A percentile compares a stretch with the other conserved stretches of the same genome.
Evolutionary conservation across 2,888 invertebrate genomes (phyloP).

Genomic region (Nomada lathburiana): DNA sequence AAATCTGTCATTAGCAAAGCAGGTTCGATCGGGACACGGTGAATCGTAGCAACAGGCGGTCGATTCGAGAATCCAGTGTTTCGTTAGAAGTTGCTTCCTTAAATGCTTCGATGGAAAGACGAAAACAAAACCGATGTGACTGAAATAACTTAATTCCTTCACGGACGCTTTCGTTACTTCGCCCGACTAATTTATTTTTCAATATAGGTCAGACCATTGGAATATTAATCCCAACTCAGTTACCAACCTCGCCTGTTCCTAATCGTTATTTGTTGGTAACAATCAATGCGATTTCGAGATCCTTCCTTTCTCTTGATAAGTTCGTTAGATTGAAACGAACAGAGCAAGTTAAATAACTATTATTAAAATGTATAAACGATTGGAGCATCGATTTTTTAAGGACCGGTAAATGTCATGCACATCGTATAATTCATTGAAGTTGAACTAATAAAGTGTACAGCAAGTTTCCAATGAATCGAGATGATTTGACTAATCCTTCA

Average conservation of each 20-base stretch:
- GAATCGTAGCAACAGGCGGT: slow-evolving; percentile 65
- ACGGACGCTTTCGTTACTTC: background rate
- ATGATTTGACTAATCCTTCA: background rate
- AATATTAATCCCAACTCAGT: background rate
- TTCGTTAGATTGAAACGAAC: background rate
- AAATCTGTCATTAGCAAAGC: slow-evolving; percentile 62
- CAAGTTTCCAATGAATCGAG: background rate
- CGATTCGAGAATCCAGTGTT: slow-evolving; percentile 51
- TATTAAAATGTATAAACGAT: background rate
- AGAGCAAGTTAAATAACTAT: background rate
- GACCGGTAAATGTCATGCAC: no score
- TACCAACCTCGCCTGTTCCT: background rate
- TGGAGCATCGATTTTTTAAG: background rate
- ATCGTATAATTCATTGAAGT: no score
- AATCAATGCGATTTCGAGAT: background rate
- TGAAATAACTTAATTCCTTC: background rate
- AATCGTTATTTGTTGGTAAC: background rate
- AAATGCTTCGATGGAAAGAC: slow-evolving; percentile 1
- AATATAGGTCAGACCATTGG: no score
- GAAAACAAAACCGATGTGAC: background rate
- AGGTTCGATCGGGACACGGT: slow-evolving; percentile 28
- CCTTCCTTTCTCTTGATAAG: background rate
- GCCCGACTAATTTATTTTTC: no score
- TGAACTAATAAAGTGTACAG: background rate
- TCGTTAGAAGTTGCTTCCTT: slow-evolving; percentile 44